phyloP scores from a whole-genome alignment of 2,888 invertebrate species.

The Idaea biselata region DNA sequence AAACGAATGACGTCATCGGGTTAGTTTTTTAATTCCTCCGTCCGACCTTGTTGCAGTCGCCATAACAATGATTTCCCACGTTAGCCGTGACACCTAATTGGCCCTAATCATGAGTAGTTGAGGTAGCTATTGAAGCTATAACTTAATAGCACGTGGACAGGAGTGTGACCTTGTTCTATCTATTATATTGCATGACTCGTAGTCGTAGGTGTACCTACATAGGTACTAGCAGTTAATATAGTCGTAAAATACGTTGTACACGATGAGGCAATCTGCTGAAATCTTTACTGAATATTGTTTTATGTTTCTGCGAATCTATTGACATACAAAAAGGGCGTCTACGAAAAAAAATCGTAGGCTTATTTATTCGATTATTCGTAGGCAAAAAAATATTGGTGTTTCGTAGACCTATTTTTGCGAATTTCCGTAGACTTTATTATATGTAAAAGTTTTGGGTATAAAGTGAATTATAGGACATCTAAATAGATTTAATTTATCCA shows the following conservation, averaged over 20 bases:
- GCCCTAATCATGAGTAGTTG: conserved; percentile 14
- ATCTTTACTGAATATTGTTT: no score
- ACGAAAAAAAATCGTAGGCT: no score
- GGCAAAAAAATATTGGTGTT: no score
- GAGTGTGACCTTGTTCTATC: conserved; percentile 18
- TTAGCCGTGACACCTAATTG: conserved; percentile 30
- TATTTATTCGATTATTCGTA: no score
- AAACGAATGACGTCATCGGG: conserved; percentile 2
- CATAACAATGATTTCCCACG: conserved; percentile 44
- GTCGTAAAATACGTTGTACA: not conserved
- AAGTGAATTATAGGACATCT: no score
- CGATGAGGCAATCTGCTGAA: not conserved
- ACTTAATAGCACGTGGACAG: conserved; percentile 18
- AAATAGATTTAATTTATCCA: no score
- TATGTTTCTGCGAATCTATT: no score
- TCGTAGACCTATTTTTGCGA: no score
- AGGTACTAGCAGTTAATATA: not conserved
- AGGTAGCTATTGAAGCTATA: conserved; percentile 1
- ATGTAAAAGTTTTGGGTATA: no score
- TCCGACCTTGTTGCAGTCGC: conserved; percentile 39
- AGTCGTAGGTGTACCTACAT: conserved; percentile 9
- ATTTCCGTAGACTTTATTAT: no score
- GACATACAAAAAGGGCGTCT: no score
- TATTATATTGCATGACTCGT: not conserved
- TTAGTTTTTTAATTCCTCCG: conserved; percentile 21